Evolutionary conservation across 2,113 vertebrate genomes (phyloP).

Genomic region (Trinectes maculatus): DNA sequence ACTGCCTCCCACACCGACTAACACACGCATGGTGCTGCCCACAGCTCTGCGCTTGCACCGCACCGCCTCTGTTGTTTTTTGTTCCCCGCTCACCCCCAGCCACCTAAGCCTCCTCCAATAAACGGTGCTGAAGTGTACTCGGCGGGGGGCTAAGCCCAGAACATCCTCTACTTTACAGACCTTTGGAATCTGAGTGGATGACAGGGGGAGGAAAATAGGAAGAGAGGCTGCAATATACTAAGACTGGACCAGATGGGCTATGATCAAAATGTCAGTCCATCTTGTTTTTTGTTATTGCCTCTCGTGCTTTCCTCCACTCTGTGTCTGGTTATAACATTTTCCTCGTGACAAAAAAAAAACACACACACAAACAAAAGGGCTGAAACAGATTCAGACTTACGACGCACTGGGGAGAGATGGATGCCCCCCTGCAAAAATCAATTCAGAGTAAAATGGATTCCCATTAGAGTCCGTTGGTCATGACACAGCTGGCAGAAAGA

Average conservation of each 20-base stretch:
- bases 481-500: constrained; percentile 11
- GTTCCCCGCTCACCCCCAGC: constrained; percentile 46
- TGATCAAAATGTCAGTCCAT: constrained; percentile 40
- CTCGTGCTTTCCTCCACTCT: constrained; percentile 19
- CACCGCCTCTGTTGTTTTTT: constrained; percentile 65
- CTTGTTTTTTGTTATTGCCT: constrained; percentile 17
- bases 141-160: constrained; percentile 66
- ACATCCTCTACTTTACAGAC: constrained; percentile 70
- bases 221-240: constrained; percentile 21
- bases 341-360: constrained; percentile 41
- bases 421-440: constrained; percentile 39
- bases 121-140: constrained; percentile 66
- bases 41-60: constrained; percentile 49
- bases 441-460: constrained; percentile 57
- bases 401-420: constrained; percentile 14
- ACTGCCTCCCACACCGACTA: constrained; percentile 58
- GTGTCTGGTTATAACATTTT: constrained; percentile 35
- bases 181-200: constrained; percentile 65
- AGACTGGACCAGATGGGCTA: constrained; percentile 47
- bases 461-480: constrained; percentile 31
- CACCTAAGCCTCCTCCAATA: constrained; percentile 68
- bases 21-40: constrained; percentile 62
- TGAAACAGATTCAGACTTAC: constrained; percentile 4
- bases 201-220: constrained; percentile 15
- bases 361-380: constrained; percentile 41